Evolutionary conservation across 2,113 vertebrate species (phyloP).

Genomic region (Thryonomys swinderianus): DNA sequence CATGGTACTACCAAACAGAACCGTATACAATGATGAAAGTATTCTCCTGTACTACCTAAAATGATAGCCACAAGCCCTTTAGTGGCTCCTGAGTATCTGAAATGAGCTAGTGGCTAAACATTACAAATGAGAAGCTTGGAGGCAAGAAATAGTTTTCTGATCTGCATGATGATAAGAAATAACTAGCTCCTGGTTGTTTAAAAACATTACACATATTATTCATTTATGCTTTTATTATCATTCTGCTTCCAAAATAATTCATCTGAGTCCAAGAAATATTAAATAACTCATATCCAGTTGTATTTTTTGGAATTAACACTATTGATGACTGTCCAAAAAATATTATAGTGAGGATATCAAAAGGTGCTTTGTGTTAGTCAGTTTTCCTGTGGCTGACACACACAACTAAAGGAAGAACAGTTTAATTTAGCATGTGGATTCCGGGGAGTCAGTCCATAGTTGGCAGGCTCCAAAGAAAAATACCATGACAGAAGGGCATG

Average conservation of each 20-base stretch:
- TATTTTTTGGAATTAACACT: slow-evolving; percentile 22
- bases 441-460: neutral
- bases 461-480: neutral
- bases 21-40: neutral
- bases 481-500: neutral
- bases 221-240: neutral
- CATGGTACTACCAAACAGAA: neutral
- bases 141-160: slow-evolving; percentile 16
- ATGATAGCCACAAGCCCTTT: neutral
- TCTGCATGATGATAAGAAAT: neutral
- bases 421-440: neutral
- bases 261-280: neutral
- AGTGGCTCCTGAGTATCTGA: neutral
- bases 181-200: neutral
- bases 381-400: neutral
- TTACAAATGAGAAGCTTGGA: neutral
- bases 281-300: slow-evolving; percentile 15
- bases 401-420: neutral
- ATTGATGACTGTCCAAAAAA: neutral
- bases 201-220: neutral
- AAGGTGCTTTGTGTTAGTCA: neutral
- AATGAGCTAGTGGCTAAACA: neutral
- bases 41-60: neutral
- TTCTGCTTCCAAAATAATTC: slow-evolving; percentile 26
- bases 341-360: neutral